Conservation (phyloP, 1,140 invertebrate species). For the Oncopeltus fasciatus region DNA sequence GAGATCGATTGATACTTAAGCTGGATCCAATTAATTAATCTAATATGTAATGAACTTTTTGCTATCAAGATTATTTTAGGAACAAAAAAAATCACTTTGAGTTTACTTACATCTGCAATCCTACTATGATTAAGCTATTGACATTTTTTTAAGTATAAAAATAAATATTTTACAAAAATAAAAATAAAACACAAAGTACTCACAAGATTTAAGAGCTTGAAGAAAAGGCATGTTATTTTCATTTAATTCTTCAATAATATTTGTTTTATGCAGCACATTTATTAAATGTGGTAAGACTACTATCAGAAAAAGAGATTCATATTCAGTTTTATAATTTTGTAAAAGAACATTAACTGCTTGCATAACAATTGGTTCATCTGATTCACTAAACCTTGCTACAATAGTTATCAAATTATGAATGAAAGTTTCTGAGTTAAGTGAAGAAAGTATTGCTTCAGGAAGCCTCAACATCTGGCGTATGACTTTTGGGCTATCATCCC, state of each 20-base stretch:
- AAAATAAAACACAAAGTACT: not conserved
- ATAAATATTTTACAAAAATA: too few relatives aligned
- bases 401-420: not conserved
- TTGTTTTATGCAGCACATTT: not conserved
- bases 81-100: too few relatives aligned
- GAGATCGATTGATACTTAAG: too few relatives aligned
- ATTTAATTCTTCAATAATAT: not conserved
- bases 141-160: too few relatives aligned
- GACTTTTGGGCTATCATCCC: conserved; percentile 39
- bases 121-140: too few relatives aligned
- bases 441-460: not conserved
- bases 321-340: not conserved
- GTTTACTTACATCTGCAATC: too few relatives aligned
- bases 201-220: not conserved
- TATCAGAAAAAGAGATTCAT: not conserved
- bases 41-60: too few relatives aligned
- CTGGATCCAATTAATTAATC: too few relatives aligned
- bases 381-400: not conserved
- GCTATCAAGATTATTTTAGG: too few relatives aligned
- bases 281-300: not conserved
- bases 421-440: not conserved
- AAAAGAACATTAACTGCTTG: not conserved
- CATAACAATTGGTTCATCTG: not conserved
- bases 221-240: not conserved
- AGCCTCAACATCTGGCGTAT: conserved; percentile 25